Evolutionary conservation across 2,797 vertebrate species (phyloP), one percentile per base, ranked within the genome.

Genomic region (Holocentrus rufus): DNA sequence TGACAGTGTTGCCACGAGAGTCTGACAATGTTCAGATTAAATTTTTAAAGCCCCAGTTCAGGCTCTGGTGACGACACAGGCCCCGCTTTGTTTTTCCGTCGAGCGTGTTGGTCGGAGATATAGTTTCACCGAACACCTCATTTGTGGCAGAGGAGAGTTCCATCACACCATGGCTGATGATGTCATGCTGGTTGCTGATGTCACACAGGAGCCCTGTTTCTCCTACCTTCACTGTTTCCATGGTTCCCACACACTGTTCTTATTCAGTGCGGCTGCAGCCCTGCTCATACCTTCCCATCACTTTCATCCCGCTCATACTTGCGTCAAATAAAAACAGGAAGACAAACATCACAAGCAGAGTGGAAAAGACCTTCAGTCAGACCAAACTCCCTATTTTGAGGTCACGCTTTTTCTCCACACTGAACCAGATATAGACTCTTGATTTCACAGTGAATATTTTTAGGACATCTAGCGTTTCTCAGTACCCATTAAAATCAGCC

Each of bases 171-270:
- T 1, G 54, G 54, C 3, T 53, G 70, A 49, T 85, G 85, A 88
- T 65, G 73, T 87, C 85, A 88, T 31, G 65, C 56, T 44, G n/a
- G 44, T 55, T 30, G 69, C 20, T 85, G 85, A 81, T 7, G 78
- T 84, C 69, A 87, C 82, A 89, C 25, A 82, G 65, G 36, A 65
- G 54, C 46, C 39, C 76, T 90, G 80, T 90, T 72, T 71, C n/a
- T 49, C 44, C 11, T 52, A n/a, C 14, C 30, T 52, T 52, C 17
- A 57, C 42, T 42, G 58, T 87, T 87, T 88, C 86, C 84, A 72
- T 65, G 74, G 61, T 78, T 80, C 25, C 54, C 54, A 10, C 62
- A 88, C 77, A 74, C 67, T 73, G 84, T 54, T 23, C 17, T 5
- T 56, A 80, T 87, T 88, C 75, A 81, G 62, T 2, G 0, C 7